Conservation (phyloP, 2,797 vertebrate species). For the Cyclura pinguis region DNA sequence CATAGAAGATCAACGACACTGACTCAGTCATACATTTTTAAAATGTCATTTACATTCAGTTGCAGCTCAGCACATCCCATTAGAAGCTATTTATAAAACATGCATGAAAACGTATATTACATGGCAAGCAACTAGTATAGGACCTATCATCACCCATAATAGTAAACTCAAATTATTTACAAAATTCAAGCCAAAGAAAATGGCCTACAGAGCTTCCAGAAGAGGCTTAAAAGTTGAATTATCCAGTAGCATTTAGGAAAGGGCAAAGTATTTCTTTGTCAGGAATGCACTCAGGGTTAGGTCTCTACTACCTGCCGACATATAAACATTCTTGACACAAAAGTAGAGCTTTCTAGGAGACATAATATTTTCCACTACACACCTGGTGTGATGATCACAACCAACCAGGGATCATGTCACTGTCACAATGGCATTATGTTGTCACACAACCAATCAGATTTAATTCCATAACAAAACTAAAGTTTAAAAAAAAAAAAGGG, state of each 20-base stretch:
- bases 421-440: neutral
- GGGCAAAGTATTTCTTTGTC: too few species aligned
- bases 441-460: neutral
- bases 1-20: neutral
- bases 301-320: too few species aligned
- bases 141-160: neutral
- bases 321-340: neutral
- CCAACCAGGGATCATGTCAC: neutral
- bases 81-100: constrained; percentile 5
- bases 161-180: neutral
- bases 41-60: constrained; percentile 16
- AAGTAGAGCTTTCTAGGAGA: neutral
- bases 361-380: neutral
- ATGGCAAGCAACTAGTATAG: neutral
- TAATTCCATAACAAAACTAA: neutral
- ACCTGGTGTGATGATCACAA: neutral
- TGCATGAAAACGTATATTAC: neutral
- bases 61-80: neutral
- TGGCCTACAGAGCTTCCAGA: neutral
- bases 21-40: constrained; percentile 23
- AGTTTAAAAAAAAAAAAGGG: neutral
- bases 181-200: neutral
- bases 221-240: neutral
- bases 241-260: neutral
- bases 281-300: neutral